Base-by-base conservation (phyloP, 2,113 vertebrate genomes). In the Callopanchax toddi region DNA sequence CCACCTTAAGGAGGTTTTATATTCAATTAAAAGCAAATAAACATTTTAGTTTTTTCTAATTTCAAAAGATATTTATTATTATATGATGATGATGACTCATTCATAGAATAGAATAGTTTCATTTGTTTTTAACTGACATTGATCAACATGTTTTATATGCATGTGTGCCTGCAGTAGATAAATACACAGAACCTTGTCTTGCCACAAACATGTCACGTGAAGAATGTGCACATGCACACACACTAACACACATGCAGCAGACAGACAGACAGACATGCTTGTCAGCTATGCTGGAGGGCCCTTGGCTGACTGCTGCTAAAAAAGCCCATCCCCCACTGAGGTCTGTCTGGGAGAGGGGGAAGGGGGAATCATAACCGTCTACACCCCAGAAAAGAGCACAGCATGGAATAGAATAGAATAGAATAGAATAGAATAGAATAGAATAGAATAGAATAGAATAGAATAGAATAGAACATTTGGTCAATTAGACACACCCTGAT, bases 311-410 rank as follows among this genome's bases (percentile, higher is more conserved):
- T 87, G 71, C 87, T 86, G 68, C 78, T 83, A 73, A 81, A 89
- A 55, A 76, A 74, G 79, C 86, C 83, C 85, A 63, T 87, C 87
- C 87, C 89, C 91, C 82, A 75, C 62, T 56, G 76, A 84, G 81
- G 71, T 66, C 85, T 72, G 87, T 90, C 89, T 91, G 89, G 86
- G 60, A 89, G 80, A 77, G 88, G 87, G 89, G 89, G 87, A 87
- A 60, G 86, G 89, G 42, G 85, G 82, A 85, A 82, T 67, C 74
- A 82, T 87, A 82, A 82, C 75, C 77, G 86, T 87, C 87, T 89
- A 82, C 81, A 76, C 71, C 74, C 46, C 73, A 76, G 73, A 62
- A 81, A 71, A 65, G 57, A 67, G 66, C 70, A 77, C 44, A 71
- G 67, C 66, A 71, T 59, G 57, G 53, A n/a, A n/a, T n/a, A n/a